These are phyloP conservation scores for Phymorhynchus buccinoides DNA, from an alignment of 1,140 invertebrate species.

Conservation along the genomic window DNA sequence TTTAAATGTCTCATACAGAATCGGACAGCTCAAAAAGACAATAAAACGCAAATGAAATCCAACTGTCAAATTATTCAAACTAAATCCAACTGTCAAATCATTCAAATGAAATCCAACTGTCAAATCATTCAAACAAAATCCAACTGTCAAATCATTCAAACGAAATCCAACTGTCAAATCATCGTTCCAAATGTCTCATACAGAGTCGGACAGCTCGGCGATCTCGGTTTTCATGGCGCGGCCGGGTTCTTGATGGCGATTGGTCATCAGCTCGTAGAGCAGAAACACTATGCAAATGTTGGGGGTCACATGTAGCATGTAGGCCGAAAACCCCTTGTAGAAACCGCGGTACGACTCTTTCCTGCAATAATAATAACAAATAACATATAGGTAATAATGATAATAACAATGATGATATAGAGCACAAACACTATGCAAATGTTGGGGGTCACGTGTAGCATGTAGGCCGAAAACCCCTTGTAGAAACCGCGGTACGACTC, in stretches of 20 bases:
- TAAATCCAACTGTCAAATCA: too few species aligned
- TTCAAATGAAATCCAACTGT: too few species aligned
- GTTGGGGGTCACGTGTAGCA: conserved; percentile 93
- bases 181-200: too few species aligned
- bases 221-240: conserved; percentile 20
- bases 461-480: conserved; percentile 92
- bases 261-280: conserved; percentile 87
- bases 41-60: too few species aligned
- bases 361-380: conserved; percentile 65
- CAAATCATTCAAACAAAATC: too few species aligned
- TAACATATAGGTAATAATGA: too few species aligned
- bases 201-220: conserved; percentile 18
- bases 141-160: too few species aligned
- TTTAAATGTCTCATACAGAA: too few species aligned
- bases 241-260: neutral
- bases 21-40: too few species aligned
- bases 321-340: conserved; percentile 95
- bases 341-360: conserved; percentile 91
- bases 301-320: conserved; percentile 91
- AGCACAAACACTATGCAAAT: conserved; percentile 96
- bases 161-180: too few species aligned
- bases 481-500: conserved; percentile 94
- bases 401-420: conserved; percentile 75
- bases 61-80: too few species aligned
- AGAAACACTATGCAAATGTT: conserved; percentile 97